Percentiles rank a stretch among this genome's conserved stretches.
These are phyloP conservation scores for Microplitis deprimator DNA, from an alignment of 2,888 invertebrate genomes.

Conservation along the genomic window DNA sequence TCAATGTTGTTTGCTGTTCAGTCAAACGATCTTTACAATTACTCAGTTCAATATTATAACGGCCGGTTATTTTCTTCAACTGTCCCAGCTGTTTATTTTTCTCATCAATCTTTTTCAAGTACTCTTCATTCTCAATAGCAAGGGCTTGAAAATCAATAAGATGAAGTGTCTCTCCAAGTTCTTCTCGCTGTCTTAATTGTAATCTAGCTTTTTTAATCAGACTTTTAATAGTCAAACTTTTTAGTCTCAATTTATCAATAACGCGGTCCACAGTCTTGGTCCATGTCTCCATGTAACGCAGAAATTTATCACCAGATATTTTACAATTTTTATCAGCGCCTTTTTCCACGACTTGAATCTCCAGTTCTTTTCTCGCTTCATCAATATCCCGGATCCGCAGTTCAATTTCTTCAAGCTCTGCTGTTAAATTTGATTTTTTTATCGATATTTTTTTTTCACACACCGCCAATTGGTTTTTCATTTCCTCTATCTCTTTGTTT, in stretches of 20 bases:
- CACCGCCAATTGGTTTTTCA: slow-evolving; percentile 57
- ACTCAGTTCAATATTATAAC: slow-evolving; percentile 74
- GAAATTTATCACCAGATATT: slow-evolving; percentile 76
- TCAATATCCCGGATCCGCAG: slow-evolving; percentile 73
- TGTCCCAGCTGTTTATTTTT: slow-evolving; percentile 74
- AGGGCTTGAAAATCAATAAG: slow-evolving; percentile 79
- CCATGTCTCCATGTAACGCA: slow-evolving; percentile 76
- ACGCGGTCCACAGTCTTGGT: slow-evolving; percentile 73
- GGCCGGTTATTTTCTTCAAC: slow-evolving; percentile 75
- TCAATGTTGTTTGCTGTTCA: slow-evolving; percentile 72
- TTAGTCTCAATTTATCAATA: slow-evolving; percentile 76
- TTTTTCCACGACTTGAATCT: slow-evolving; percentile 73
- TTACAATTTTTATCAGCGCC: slow-evolving; percentile 77
- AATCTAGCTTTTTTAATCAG: slow-evolving; percentile 74
- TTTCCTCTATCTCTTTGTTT: slow-evolving; percentile 72
- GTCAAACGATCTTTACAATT: slow-evolving; percentile 75
- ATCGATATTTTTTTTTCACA: slow-evolving; percentile 66
- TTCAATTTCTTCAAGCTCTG: slow-evolving; percentile 75
- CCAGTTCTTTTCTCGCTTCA: slow-evolving; percentile 73
- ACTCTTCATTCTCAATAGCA: slow-evolving; percentile 76
- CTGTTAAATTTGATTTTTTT: slow-evolving; percentile 71
- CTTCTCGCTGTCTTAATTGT: slow-evolving; percentile 74
- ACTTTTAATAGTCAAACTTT: slow-evolving; percentile 74
- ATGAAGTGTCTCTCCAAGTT: slow-evolving; percentile 75
- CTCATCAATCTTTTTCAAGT: slow-evolving; percentile 73